These are phyloP conservation scores for Heliconius hewitsoni DNA, from an alignment of 1,140 invertebrate genomes.

Conservation along the genomic window DNA sequence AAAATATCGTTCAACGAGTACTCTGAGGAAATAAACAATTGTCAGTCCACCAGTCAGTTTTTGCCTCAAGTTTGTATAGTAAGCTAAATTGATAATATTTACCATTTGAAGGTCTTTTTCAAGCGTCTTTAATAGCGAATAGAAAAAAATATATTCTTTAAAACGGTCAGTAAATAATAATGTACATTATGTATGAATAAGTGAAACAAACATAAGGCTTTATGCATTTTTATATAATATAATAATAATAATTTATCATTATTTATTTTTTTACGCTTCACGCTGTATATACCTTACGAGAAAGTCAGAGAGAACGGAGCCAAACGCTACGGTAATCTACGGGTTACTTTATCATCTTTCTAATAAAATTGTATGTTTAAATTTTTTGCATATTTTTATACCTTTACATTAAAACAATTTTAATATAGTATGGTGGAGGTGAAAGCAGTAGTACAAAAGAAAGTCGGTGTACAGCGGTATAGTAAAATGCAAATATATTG, in stretches of 20 bases:
- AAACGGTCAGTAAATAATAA: too few relatives aligned
- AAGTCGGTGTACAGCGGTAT: conserved; percentile 20
- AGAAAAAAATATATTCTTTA: too few relatives aligned
- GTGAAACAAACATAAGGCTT: too few relatives aligned
- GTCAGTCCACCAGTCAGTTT: conserved; percentile 36
- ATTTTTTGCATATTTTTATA: background rate
- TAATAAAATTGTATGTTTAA: background rate
- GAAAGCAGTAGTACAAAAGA: conserved; percentile 3
- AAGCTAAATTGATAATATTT: conserved; percentile 3
- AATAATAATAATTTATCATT: too few relatives aligned
- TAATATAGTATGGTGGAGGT: background rate
- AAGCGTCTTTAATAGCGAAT: background rate
- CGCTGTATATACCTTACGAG: too few relatives aligned
- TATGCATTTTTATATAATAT: too few relatives aligned
- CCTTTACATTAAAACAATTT: background rate
- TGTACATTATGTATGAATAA: too few relatives aligned
- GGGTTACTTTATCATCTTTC: too few relatives aligned
- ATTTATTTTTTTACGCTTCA: too few relatives aligned
- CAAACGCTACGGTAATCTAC: too few relatives aligned
- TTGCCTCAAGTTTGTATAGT: conserved; percentile 11
- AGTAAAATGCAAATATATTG: conserved; percentile 35
- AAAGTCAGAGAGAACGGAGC: too few relatives aligned
- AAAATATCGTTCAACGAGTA: conserved; percentile 51
- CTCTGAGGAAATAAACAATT: conserved; percentile 61
- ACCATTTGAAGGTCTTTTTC: background rate